Evolutionary conservation across 2,113 vertebrate genomes (phyloP).

Genomic region (Ctenomys sociabilis): DNA sequence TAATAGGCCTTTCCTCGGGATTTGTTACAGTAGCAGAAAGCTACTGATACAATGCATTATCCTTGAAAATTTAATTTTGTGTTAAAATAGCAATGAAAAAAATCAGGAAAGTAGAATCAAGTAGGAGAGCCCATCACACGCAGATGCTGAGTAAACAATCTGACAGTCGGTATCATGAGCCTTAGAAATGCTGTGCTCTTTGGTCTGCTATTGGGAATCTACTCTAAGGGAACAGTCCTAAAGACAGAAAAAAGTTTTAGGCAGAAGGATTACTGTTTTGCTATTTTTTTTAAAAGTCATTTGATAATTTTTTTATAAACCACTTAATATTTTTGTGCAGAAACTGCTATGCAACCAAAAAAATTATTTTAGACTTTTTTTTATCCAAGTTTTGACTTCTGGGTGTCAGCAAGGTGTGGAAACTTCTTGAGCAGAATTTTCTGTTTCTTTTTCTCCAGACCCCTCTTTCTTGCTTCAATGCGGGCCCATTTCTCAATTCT

Average conservation of each 20-base stretch:
- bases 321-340: too few species aligned
- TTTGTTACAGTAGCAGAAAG: not conserved
- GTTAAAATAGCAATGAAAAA: conserved; percentile 37
- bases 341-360: too few species aligned
- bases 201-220: not conserved
- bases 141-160: not conserved
- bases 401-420: too few species aligned
- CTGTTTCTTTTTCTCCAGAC: too few species aligned
- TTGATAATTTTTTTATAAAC: too few species aligned
- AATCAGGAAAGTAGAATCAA: not conserved
- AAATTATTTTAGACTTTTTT: too few species aligned
- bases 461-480: too few species aligned
- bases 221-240: conserved; percentile 32
- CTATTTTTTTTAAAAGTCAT: too few species aligned
- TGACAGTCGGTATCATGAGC: not conserved
- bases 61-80: conserved; percentile 17
- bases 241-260: conserved; percentile 27
- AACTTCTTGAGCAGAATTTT: too few species aligned
- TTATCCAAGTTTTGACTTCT: too few species aligned
- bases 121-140: not conserved
- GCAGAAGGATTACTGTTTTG: not conserved
- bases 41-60: not conserved
- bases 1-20: not conserved
- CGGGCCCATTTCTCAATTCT: too few species aligned
- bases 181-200: not conserved